These are phyloP conservation scores for Blennius ocellaris DNA, from an alignment of 2,113 vertebrate genomes.

Conservation along the genomic window DNA sequence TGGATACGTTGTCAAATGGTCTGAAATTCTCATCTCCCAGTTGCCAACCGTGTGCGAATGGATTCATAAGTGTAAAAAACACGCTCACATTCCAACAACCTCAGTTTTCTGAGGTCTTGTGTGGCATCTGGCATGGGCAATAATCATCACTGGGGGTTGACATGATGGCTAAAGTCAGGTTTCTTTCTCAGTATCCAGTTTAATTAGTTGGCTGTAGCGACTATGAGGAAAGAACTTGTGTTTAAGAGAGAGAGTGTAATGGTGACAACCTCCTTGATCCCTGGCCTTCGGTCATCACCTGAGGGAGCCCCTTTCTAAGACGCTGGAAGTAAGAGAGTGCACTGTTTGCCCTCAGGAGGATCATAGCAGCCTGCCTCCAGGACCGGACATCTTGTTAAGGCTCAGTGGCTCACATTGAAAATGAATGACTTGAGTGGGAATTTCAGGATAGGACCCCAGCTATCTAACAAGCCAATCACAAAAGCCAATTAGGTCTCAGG, in stretches of 20 bases:
- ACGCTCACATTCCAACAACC: background rate
- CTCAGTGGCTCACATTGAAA: slow-evolving; percentile 72
- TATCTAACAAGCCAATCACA: slow-evolving; percentile 84
- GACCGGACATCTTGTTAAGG: slow-evolving; percentile 77
- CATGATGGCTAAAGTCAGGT: slow-evolving; percentile 51
- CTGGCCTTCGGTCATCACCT: slow-evolving; percentile 56
- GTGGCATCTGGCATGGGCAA: slow-evolving; percentile 3
- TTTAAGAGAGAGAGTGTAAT: slow-evolving; percentile 60
- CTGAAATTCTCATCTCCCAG: slow-evolving; percentile 15
- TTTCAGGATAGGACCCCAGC: slow-evolving; percentile 72
- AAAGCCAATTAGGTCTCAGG: slow-evolving; percentile 83
- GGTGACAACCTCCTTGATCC: slow-evolving; percentile 70
- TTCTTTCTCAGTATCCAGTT: slow-evolving; percentile 52
- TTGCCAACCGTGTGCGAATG: background rate
- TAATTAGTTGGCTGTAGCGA: slow-evolving; percentile 68
- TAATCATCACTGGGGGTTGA: slow-evolving; percentile 41
- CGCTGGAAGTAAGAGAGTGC: slow-evolving; percentile 64
- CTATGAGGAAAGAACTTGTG: slow-evolving; percentile 63
- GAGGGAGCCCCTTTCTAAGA: slow-evolving; percentile 59
- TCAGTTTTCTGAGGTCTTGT: slow-evolving; percentile 19
- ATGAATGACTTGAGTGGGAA: slow-evolving; percentile 78
- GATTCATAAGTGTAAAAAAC: slow-evolving; percentile 7
- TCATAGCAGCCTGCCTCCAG: slow-evolving; percentile 66
- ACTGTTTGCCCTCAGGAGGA: slow-evolving; percentile 80
- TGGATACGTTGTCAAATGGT: slow-evolving; percentile 26